Conservation (phyloP, 2,888 invertebrate genomes). For the Imbricaverruca yamaguchii region DNA sequence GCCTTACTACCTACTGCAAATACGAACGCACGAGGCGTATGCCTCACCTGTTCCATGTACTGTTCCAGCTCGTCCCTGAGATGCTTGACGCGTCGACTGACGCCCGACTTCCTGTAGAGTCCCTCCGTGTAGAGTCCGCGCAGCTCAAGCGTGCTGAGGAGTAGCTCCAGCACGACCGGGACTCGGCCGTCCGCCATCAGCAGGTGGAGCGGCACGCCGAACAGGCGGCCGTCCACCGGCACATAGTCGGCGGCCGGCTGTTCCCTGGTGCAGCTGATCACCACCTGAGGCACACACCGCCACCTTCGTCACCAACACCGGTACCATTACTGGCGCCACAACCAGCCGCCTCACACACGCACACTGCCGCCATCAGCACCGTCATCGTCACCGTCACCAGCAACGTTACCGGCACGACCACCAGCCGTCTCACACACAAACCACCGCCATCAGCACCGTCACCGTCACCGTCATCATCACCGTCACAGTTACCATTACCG, state of each 20-base stretch:
- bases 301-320: too few species aligned
- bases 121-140: slow-evolving; percentile 87
- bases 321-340: too few species aligned
- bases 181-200: slow-evolving; percentile 54
- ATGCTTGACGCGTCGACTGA: slow-evolving; percentile 42
- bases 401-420: too few species aligned
- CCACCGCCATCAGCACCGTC: neutral
- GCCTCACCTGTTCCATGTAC: slow-evolving; percentile 43
- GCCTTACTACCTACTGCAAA: too few species aligned
- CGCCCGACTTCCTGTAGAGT: slow-evolving; percentile 79
- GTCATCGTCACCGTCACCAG: too few species aligned
- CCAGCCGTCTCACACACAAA: too few species aligned
- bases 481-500: too few species aligned
- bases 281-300: slow-evolving; percentile 41
- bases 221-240: slow-evolving; percentile 49
- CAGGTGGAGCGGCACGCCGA: slow-evolving; percentile 69
- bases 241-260: slow-evolving; percentile 29
- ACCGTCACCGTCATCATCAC: too few species aligned
- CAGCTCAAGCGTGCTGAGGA: slow-evolving; percentile 84
- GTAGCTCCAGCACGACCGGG: slow-evolving; percentile 77
- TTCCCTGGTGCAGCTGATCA: slow-evolving; percentile 32
- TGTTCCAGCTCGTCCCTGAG: slow-evolving; percentile 42
- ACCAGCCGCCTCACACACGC: too few species aligned
- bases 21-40: too few species aligned
- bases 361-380: too few species aligned